Evolutionary conservation across 64 coral and sea anemone genomes (phyloP), one percentile per base, ranked within the genome.

Genomic region (Acropora tenuis): DNA sequence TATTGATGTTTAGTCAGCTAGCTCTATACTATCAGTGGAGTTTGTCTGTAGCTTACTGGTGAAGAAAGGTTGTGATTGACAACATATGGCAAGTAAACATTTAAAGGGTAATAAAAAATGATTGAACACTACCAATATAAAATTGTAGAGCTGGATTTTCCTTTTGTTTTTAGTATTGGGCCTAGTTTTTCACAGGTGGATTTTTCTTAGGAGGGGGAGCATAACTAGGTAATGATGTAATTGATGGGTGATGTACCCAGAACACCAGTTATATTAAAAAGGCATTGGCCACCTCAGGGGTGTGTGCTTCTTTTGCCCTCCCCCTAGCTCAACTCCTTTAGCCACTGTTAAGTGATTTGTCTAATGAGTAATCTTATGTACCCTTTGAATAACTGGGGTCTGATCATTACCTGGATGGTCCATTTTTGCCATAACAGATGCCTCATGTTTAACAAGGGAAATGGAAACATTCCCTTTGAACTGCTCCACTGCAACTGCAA

Each of bases 371-470:
- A 52, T 80, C 9, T 55, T 55, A 55, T 55, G 50, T 55, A 1
- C 50, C 50, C 50, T 55, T 55, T 55, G 50, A 83, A 43, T 30
- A 83, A n/a, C 52, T 60, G 18, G 42, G 40, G 55, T 58, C 43
- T 74, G 11, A 17, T 72, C 30, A 47, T 77, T 92, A 92, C 83
- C 73, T 68, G 48, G 65, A 49, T 91, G 89, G n/a, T 91, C 89
- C 47, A 91, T 75, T 75, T 48, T 47, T 9, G 46, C 15, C 17
- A 91, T 7, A 11, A 91, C 43, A 9, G 20, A 19, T 11, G 90
- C 82, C 49, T 87, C 82, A 1, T 42, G 41, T 17, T 48, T 49
- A 18, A 92, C 53, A 71, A 76, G 48, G 47, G 58, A 45, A 42
- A 59, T 8, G 8, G 8, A 77, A 41, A 69, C 60, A 78, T 42